These are phyloP conservation scores for Arge pagana DNA, from an alignment of 2,888 invertebrate species.

Conservation along the genomic window DNA sequence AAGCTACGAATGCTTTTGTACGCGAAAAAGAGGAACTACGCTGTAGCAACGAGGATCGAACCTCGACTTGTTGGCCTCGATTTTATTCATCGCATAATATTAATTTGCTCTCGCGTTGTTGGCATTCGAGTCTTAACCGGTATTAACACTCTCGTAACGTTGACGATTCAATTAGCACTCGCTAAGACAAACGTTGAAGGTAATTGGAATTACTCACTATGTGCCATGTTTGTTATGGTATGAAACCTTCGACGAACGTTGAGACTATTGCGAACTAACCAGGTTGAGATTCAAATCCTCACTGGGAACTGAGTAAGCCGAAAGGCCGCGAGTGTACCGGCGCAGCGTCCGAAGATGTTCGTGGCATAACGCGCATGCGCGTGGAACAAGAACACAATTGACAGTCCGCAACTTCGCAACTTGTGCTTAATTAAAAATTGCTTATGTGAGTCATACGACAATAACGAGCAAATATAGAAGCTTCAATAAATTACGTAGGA, in stretches of 20 bases:
- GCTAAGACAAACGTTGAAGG: neutral
- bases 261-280: slow-evolving; percentile 14
- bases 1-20: no score
- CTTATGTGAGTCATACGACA: slow-evolving; percentile 8
- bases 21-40: no score
- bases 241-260: slow-evolving; percentile 6
- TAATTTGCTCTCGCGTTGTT: no score
- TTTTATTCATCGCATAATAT: no score
- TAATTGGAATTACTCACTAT: slow-evolving; percentile 19
- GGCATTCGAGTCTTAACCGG: no score
- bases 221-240: slow-evolving; percentile 19
- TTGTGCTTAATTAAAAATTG: slow-evolving; percentile 17
- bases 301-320: slow-evolving; percentile 11
- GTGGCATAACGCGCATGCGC: slow-evolving; percentile 9
- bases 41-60: no score
- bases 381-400: neutral
- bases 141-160: no score
- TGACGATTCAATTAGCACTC: slow-evolving; percentile 8
- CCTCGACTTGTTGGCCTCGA: no score
- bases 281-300: slow-evolving; percentile 20
- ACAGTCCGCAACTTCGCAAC: slow-evolving; percentile 8
- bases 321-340: slow-evolving; percentile 3
- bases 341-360: neutral
- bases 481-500: no score
- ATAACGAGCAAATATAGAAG: slow-evolving; percentile 14